Evolutionary conservation across 1,140 invertebrate species (phyloP).

Genomic region (Bombus polaris): DNA sequence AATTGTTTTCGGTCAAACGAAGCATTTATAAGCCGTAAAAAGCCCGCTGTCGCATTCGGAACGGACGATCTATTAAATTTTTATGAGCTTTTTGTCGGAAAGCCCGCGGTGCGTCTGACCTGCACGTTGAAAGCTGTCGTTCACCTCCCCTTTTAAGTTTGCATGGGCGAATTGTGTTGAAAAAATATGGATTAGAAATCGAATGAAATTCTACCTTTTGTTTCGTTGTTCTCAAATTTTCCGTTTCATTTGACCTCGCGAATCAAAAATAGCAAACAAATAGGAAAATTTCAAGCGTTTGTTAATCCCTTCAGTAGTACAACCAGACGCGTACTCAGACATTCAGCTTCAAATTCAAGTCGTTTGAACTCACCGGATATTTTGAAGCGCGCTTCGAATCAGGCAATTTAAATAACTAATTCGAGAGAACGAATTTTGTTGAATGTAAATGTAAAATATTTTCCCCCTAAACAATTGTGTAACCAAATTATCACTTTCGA

Average conservation of each 20-base stretch:
- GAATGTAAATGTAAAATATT: no score
- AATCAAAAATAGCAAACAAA: neutral
- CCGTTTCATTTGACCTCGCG: neutral
- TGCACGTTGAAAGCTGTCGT: constrained; percentile 18
- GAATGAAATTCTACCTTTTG: neutral
- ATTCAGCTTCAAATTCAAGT: no score
- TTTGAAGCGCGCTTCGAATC: no score
- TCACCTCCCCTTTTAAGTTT: constrained; percentile 22
- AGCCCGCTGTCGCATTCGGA: constrained; percentile 56
- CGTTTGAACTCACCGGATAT: no score
- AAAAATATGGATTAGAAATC: constrained; percentile 41
- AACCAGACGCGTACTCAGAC: no score
- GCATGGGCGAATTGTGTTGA: constrained; percentile 15
- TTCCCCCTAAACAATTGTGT: no score
- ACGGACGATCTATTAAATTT: constrained; percentile 76
- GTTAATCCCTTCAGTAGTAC: no score
- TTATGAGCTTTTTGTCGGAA: constrained; percentile 69
- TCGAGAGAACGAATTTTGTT: no score
- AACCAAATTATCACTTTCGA: no score
- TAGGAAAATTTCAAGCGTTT: no score
- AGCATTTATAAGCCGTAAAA: constrained; percentile 75
- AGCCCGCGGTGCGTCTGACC: constrained; percentile 29
- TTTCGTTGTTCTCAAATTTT: neutral
- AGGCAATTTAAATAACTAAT: no score
- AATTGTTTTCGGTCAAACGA: constrained; percentile 77